Evolutionary conservation across 2,797 vertebrate genomes (phyloP).

Genomic region (Malurus splendens): DNA sequence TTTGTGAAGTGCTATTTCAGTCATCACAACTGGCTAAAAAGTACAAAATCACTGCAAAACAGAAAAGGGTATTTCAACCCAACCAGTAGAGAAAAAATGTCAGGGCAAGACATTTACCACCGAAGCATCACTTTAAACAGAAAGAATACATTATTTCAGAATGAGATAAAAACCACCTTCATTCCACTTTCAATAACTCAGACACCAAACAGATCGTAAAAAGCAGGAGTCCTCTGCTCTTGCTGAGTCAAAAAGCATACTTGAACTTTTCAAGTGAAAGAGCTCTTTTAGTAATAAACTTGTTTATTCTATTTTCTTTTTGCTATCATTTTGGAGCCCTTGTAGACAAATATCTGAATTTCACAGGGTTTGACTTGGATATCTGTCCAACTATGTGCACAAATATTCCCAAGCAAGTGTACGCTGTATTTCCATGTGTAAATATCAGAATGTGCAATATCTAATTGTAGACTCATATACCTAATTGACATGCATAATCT

Average conservation of each 20-base stretch:
- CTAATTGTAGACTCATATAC: slow-evolving; percentile 32
- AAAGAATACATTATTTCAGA: neutral
- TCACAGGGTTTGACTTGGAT: neutral
- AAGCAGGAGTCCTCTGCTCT: neutral
- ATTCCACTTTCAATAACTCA: neutral
- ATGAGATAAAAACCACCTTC: neutral
- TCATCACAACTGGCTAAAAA: neutral
- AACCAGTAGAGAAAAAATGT: neutral
- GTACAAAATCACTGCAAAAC: neutral
- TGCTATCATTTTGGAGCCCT: neutral
- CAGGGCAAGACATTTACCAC: neutral
- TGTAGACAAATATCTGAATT: neutral
- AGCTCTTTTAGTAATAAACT: neutral
- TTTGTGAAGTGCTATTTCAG: neutral
- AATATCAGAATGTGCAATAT: neutral
- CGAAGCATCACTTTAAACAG: neutral
- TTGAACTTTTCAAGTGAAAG: neutral
- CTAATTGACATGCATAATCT: slow-evolving; percentile 35
- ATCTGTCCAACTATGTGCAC: neutral
- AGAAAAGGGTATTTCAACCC: neutral
- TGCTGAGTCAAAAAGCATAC: neutral
- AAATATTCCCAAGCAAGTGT: neutral
- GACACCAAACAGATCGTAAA: neutral
- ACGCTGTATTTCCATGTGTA: neutral
- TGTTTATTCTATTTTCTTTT: neutral